phyloP scores from a whole-genome alignment of 2,888 invertebrate species.

The Macrophya annulata region DNA sequence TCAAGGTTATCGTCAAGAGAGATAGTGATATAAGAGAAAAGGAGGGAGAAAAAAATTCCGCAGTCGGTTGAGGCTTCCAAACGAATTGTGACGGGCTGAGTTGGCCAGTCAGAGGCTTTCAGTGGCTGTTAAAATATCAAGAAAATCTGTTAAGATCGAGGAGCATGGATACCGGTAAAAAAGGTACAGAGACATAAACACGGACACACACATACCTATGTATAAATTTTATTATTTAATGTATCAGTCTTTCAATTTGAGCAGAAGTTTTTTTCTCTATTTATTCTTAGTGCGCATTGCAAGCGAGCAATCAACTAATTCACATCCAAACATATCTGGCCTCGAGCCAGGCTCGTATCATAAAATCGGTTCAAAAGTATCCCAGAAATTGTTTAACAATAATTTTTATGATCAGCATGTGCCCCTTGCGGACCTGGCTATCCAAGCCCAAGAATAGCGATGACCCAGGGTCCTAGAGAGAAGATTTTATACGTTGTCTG shows the following conservation, averaged over 20 bases:
- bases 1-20: slow-evolving; percentile 40
- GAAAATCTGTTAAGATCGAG: neutral
- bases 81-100: neutral
- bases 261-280: neutral
- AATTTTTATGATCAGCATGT: slow-evolving; percentile 44
- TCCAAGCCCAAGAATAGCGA: slow-evolving; percentile 90
- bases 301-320: neutral
- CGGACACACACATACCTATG: neutral
- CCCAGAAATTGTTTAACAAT: neutral
- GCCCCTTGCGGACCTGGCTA: slow-evolving; percentile 86
- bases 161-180: neutral
- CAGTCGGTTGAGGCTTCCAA: neutral
- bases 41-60: neutral
- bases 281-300: neutral
- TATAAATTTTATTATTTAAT: neutral
- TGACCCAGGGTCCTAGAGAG: slow-evolving; percentile 91
- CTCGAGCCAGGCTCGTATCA: neutral
- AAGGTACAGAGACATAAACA: neutral
- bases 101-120: neutral
- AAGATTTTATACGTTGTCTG: slow-evolving; percentile 95
- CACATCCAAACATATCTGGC: neutral
- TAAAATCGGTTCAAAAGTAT: neutral
- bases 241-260: neutral
- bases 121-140: neutral
- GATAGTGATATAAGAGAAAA: slow-evolving; percentile 8